phyloP scores from a whole-genome alignment of 1,140 invertebrate species.

The Zaprionus ghesquierei region DNA sequence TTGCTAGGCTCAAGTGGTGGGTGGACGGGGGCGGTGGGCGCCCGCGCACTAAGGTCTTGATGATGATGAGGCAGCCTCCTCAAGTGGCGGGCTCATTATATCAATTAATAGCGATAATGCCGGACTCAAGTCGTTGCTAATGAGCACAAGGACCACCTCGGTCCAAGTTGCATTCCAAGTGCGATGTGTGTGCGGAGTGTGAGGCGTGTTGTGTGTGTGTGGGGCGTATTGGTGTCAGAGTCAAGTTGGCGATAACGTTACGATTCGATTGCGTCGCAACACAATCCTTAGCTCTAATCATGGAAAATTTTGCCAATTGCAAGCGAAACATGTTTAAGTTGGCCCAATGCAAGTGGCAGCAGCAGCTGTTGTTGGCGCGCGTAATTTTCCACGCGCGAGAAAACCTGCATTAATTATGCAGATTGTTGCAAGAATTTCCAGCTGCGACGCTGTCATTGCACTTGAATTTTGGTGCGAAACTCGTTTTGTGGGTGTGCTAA shows the following conservation, averaged over 20 bases:
- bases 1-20: background rate
- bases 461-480: constrained; percentile 57
- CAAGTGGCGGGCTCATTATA: background rate
- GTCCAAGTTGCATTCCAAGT: constrained; percentile 24
- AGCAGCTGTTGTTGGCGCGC: background rate
- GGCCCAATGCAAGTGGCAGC: background rate
- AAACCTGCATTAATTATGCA: constrained; percentile 23
- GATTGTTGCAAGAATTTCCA: constrained; percentile 46
- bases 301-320: constrained; percentile 61
- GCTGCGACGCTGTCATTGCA: constrained; percentile 50
- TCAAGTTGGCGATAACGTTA: constrained; percentile 48
- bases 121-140: constrained; percentile 33
- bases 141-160: constrained; percentile 50
- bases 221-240: constrained; percentile 61
- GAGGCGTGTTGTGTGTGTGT: constrained; percentile 48
- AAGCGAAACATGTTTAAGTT: constrained; percentile 52
- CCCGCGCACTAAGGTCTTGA: background rate
- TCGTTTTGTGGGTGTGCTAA: constrained; percentile 9
- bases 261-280: background rate
- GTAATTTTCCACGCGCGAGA: constrained; percentile 59
- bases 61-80: background rate
- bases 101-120: constrained; percentile 2
- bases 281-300: constrained; percentile 6
- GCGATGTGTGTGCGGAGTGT: constrained; percentile 27
- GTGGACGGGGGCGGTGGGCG: background rate